Evolutionary conservation across 2,113 vertebrate genomes (phyloP), one percentile per base, ranked within the genome.

Genomic region (Lophura nycthemera): DNA sequence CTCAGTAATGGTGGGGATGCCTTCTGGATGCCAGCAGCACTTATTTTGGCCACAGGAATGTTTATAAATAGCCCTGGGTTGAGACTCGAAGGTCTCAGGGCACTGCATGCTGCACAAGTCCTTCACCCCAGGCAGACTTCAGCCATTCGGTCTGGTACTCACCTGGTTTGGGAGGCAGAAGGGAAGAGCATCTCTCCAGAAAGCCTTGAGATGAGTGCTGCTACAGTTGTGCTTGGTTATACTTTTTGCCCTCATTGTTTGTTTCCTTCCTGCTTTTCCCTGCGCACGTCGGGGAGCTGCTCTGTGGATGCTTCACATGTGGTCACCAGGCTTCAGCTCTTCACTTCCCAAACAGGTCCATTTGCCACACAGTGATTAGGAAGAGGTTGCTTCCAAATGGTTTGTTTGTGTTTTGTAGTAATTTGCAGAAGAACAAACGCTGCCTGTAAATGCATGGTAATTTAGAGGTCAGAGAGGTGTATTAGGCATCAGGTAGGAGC

Each of bases 1-100:
- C 16, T 24, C 4, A 3, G 27, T 50, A 82, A 22, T 2, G 57
- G 47, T 2, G 0, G 22, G 54, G 70, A 83, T 92, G 94, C 90
- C 36, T 88, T 20, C 89, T 30, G 65, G 71, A 3, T 71, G 61
- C 88, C 57, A 5, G 1, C 32, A 2, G 47, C 4, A 5, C 83
- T 95, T 89, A 71, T 89, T 95, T 85, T 88, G 92, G 87, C 90
- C 43, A 1, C 69, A 52, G 66, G 85, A 91, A 89, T 93, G 89
- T 82, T 81, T 96, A 83, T 93, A 90, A 95, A 96, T 92, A 96
- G 42, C 71, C 32, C 30, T 0, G 6, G 76, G 18, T 38, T 79
- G 56, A 83, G 77, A 66, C 88, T 88, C 1, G 5, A 87, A 87
- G 69, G 40, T 32, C 0, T 20, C 34, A 25, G 40, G 50, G 36